phyloP scores from a whole-genome alignment of 2,113 vertebrate species.

The Shinisaurus crocodilurus region DNA sequence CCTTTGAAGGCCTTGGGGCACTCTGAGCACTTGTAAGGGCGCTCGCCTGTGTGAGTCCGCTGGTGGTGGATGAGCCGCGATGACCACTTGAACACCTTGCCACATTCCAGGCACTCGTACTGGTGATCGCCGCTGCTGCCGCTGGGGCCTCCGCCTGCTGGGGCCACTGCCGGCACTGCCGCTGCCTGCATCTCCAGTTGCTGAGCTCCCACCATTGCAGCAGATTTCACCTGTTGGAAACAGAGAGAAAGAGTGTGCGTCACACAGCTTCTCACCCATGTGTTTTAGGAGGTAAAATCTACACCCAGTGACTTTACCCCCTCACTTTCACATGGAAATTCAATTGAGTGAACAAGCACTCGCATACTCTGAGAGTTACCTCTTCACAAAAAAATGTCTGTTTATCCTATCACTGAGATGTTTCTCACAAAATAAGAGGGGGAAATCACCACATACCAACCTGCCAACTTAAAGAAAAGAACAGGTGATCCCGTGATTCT shows the following conservation, averaged over 20 bases:
- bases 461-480: not conserved
- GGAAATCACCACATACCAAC: not conserved
- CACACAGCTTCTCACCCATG: not conserved
- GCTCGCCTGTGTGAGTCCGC: constrained; percentile 91
- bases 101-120: constrained; percentile 91
- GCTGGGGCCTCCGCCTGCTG: constrained; percentile 70
- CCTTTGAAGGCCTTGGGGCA: constrained; percentile 96
- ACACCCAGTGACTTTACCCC: not conserved
- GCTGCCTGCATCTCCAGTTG: constrained; percentile 59
- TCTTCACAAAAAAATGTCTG: not conserved
- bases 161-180: constrained; percentile 46
- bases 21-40: constrained; percentile 92
- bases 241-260: not conserved
- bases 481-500: not conserved
- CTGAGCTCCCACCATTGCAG: constrained; percentile 75
- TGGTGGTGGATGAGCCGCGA: constrained; percentile 92
- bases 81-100: constrained; percentile 93
- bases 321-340: not conserved
- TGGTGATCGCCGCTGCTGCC: constrained; percentile 82
- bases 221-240: constrained; percentile 33
- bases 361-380: not conserved
- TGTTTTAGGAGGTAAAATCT: not conserved
- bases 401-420: not conserved
- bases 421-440: not conserved
- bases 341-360: not conserved